A percentile compares a stretch with the other conserved stretches of the same genome.
Conservation (phyloP, 2,888 invertebrate genomes). For the Eupsilia transversa region DNA sequence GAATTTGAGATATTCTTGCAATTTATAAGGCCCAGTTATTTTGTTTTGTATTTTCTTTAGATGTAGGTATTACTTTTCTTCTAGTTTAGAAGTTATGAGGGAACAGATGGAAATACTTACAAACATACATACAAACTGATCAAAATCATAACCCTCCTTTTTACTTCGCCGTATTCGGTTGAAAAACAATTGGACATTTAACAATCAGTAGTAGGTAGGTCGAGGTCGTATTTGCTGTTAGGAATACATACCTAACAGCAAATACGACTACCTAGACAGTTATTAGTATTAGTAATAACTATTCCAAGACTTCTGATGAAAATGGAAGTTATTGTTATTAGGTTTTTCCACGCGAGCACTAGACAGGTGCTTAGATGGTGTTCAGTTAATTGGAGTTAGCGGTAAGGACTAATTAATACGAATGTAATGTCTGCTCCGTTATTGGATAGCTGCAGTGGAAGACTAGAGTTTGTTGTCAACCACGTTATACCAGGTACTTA, state of each 20-base stretch:
- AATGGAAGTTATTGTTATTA: slow-evolving; percentile 30
- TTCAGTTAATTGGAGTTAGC: slow-evolving; percentile 27
- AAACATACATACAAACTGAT: no score
- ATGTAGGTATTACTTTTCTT: no score
- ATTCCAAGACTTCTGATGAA: slow-evolving; percentile 33
- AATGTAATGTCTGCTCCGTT: slow-evolving; percentile 30
- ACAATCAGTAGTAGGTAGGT: not conserved
- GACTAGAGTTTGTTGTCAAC: not conserved
- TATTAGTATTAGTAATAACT: not conserved
- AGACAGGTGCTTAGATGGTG: slow-evolving; percentile 9
- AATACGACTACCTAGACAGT: not conserved
- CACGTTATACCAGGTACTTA: not conserved
- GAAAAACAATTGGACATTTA: slow-evolving; percentile 1
- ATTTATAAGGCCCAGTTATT: not conserved
- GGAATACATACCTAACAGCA: not conserved
- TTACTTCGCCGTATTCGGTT: no score
- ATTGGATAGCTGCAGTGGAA: slow-evolving; percentile 15
- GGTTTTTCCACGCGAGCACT: slow-evolving; percentile 37
- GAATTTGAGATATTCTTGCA: not conserved
- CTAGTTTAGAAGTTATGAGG: no score
- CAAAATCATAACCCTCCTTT: no score
- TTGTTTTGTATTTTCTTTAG: not conserved
- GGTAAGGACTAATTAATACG: slow-evolving; percentile 17
- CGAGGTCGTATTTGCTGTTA: no score
- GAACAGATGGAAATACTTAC: no score